phyloP scores from a whole-genome alignment of 1,140 invertebrate species.

The Prorops nasuta region DNA sequence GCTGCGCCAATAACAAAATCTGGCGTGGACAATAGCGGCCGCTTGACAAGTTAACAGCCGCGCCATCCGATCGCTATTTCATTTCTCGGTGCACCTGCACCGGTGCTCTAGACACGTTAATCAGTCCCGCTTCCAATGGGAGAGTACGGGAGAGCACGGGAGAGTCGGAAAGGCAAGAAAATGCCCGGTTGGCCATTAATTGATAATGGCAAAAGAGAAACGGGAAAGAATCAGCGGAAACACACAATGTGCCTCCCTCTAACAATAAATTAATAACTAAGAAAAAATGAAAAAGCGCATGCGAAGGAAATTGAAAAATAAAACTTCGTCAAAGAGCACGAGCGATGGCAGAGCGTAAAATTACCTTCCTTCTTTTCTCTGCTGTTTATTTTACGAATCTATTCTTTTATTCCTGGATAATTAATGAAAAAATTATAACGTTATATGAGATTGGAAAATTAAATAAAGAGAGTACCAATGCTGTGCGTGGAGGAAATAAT shows the following conservation, averaged over 20 bases:
- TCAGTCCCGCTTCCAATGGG: too few species aligned
- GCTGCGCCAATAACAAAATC: neutral
- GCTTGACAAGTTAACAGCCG: neutral
- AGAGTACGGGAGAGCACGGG: too few species aligned
- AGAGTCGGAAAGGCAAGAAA: conserved; percentile 25
- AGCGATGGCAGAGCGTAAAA: neutral
- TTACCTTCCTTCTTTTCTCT: too few species aligned
- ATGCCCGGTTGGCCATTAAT: conserved; percentile 35
- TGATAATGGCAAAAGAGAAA: conserved; percentile 37
- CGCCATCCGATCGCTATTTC: neutral
- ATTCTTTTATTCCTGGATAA: too few species aligned
- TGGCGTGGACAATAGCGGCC: neutral
- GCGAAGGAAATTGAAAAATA: conserved; percentile 1
- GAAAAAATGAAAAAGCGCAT: conserved; percentile 25
- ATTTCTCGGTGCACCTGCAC: neutral
- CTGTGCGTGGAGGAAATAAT: too few species aligned
- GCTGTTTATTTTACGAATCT: too few species aligned
- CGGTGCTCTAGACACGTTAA: conserved; percentile 21
- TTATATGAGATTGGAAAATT: too few species aligned
- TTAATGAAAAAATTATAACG: too few species aligned
- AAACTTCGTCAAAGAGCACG: too few species aligned
- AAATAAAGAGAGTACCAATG: too few species aligned
- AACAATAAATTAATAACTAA: too few species aligned
- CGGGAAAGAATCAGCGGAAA: conserved; percentile 28
- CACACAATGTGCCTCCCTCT: conserved; percentile 28